Percentiles rank a stretch among this genome's conserved stretches.
Evolutionary conservation across 2,888 invertebrate genomes (phyloP).

Genomic region (Tenthredo livida): DNA sequence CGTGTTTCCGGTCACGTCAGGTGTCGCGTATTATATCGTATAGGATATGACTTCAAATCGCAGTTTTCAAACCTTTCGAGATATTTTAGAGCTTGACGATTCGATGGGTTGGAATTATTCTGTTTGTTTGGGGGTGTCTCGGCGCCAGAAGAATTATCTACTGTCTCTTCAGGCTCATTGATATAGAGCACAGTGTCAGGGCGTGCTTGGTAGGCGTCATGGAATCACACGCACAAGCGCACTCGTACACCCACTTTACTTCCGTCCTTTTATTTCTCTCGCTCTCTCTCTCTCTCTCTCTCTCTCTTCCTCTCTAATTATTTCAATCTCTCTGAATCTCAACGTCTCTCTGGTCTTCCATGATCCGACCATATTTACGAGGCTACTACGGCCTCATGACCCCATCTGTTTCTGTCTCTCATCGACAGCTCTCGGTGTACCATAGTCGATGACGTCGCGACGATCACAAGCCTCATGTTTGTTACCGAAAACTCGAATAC

Average conservation of each 20-base stretch:
- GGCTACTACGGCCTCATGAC: neutral
- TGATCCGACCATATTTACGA: neutral
- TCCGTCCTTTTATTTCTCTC: neutral
- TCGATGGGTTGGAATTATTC: slow-evolving; percentile 29
- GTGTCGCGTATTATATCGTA: neutral
- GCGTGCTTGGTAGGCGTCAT: slow-evolving; percentile 48
- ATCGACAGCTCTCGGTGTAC: neutral
- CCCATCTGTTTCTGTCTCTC: neutral
- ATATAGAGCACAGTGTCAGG: slow-evolving; percentile 50
- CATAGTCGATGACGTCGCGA: neutral
- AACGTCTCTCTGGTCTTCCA: neutral
- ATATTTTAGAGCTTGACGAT: neutral
- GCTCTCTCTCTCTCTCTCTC: neutral
- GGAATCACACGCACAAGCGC: slow-evolving; percentile 22
- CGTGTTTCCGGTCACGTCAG: slow-evolving; percentile 4
- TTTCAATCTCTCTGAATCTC: neutral
- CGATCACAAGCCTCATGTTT: neutral
- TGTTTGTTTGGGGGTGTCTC: slow-evolving; percentile 59
- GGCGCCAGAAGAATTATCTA: slow-evolving; percentile 62
- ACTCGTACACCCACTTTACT: slow-evolving; percentile 12
- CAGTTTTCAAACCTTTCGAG: neutral
- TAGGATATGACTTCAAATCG: neutral
- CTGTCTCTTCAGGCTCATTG: slow-evolving; percentile 44
- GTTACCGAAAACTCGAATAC: neutral
- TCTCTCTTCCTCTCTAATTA: neutral